phyloP scores from a whole-genome alignment of 1,140 invertebrate species.

The Nasonia longicornis region DNA sequence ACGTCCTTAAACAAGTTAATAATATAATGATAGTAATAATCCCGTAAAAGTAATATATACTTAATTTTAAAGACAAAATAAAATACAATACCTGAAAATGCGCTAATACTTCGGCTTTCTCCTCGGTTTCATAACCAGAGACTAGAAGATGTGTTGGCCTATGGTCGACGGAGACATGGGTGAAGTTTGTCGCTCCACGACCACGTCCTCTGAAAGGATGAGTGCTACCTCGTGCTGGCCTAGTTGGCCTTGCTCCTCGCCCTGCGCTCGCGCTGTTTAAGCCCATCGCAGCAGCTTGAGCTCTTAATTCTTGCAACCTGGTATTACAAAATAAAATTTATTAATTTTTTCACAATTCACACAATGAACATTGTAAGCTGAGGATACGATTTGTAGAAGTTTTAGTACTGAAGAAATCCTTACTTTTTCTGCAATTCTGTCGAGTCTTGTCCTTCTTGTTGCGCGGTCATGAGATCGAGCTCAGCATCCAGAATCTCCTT shows the following conservation, averaged over 20 bases:
- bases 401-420: neutral
- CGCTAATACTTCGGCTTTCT: conserved; percentile 76
- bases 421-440: conserved; percentile 77
- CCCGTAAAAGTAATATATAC: neutral
- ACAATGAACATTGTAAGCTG: neutral
- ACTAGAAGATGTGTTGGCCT: conserved; percentile 83
- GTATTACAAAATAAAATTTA: neutral
- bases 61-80: neutral
- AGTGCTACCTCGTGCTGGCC: conserved; percentile 58
- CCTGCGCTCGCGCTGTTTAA: conserved; percentile 54
- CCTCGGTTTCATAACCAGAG: conserved; percentile 81
- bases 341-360: neutral
- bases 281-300: conserved; percentile 70
- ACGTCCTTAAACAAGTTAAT: too few relatives aligned
- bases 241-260: conserved; percentile 53
- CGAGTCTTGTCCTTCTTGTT: conserved; percentile 83
- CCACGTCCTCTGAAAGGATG: conserved; percentile 61
- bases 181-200: conserved; percentile 62
- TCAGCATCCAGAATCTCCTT: conserved; percentile 90
- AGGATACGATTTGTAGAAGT: neutral
- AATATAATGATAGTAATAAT: neutral
- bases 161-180: conserved; percentile 81
- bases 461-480: conserved; percentile 86
- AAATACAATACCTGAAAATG: conserved; percentile 78
- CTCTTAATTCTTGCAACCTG: conserved; percentile 77